Evolutionary conservation across 2,113 vertebrate species (phyloP), one percentile per base, ranked within the genome.

Genomic region (Zootoca vivipara): DNA sequence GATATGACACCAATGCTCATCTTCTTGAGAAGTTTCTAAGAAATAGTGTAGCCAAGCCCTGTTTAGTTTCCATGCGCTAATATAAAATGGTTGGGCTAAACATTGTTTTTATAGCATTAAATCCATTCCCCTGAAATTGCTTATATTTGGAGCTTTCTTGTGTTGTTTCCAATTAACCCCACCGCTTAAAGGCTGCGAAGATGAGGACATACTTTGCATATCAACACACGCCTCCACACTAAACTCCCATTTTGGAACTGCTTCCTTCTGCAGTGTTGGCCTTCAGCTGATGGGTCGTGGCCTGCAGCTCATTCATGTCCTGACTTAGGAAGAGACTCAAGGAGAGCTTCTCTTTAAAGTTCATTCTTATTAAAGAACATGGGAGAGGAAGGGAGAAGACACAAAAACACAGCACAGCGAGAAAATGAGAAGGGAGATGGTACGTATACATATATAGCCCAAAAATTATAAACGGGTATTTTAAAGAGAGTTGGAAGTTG

Each of bases 81-180:
- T 86, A 74, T n/a, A 33, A n/a, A 89, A 77, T 83, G 80, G 1
- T 0, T 0, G 22, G 72, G 18, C 30, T 89, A 88, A 91, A 38
- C 70, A 30, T 70, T 85, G 85, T 85, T 87, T 72, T 64, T 88
- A 90, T 80, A 91, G 85, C 7, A 46, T 91, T 83, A 79, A 10
- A 64, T 93, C 92, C 92, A 93, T 93, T 77, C 77, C 85, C 3
- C 65, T 87, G 79, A 93, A 95, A 94, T 89, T 93, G 81, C 85
- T 92, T 93, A 85, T 92, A 91, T 95, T 87, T 92, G 83, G 79
- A 91, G 85, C 62, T 92, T 95, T 93, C 62, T 91, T 89, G 70
- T 85, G 81, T 81, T 95, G 89, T 83, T 83, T 67, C 79, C 58
- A 83, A 78, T 84, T 94, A 95, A 95, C 94, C 91, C 83, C 52